A percentile compares a stretch with the other conserved stretches of the same genome.
phyloP scores from a whole-genome alignment of 2,888 invertebrate species.

The Dynastes grantii region DNA sequence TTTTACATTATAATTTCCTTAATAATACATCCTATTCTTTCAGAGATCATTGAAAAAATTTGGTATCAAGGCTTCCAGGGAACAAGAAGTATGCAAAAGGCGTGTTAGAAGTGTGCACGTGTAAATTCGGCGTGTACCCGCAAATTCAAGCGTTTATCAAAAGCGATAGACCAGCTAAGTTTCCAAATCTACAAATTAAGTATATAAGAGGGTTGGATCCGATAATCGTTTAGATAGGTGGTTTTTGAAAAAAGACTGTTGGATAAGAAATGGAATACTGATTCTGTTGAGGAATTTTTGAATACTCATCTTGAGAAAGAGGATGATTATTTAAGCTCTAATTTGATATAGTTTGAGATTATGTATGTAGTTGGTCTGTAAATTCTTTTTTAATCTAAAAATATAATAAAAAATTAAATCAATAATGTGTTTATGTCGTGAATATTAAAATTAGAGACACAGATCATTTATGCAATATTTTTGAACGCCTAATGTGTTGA shows the following conservation, averaged over 20 bases:
- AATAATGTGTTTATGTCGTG: too few species aligned
- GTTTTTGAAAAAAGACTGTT: constrained; percentile 88
- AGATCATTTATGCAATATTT: too few species aligned
- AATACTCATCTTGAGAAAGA: constrained; percentile 85
- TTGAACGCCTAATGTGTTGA: too few species aligned
- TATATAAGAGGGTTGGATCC: constrained; percentile 96
- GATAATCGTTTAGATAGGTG: too few species aligned
- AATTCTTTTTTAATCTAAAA: too few species aligned
- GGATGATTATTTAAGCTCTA: constrained; percentile 71
- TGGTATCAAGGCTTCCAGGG: too few species aligned
- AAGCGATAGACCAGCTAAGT: constrained; percentile 91
- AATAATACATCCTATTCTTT: constrained; percentile 20
- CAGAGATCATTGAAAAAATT: constrained; percentile 82
- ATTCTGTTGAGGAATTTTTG: constrained; percentile 97
- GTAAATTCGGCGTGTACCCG: constrained; percentile 98
- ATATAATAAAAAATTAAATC: too few species aligned
- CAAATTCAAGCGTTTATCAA: constrained; percentile 99
- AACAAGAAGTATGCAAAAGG: constrained; percentile 92
- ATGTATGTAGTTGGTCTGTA: background rate
- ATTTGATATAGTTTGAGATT: constrained; percentile 45
- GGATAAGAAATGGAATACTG: constrained; percentile 99
- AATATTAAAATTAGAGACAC: too few species aligned
- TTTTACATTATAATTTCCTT: background rate
- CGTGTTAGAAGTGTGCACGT: constrained; percentile 96
- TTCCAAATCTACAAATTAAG: constrained; percentile 92